These are phyloP conservation scores for Sphaerophoria taeniata DNA, from an alignment of 2,888 invertebrate species.

Conservation along the genomic window DNA sequence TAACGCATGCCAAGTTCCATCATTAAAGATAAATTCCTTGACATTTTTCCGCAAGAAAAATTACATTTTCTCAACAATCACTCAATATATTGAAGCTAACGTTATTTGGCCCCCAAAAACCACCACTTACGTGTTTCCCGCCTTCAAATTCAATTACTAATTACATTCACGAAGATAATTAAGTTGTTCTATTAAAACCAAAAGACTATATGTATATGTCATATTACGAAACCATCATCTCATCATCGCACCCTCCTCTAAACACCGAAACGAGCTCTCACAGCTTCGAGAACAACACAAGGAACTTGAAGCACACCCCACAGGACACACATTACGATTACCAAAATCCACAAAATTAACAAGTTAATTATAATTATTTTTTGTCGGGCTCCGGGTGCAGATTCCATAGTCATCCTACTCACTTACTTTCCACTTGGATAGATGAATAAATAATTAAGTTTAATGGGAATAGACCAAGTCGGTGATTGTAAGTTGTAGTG, in stretches of 20 bases:
- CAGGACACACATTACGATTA: conserved; percentile 47
- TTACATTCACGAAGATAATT: conserved; percentile 53
- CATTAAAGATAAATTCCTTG: conserved; percentile 46
- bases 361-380: conserved; percentile 55
- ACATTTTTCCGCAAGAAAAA: conserved; percentile 14
- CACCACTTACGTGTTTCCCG: conserved; percentile 8
- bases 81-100: conserved; percentile 19
- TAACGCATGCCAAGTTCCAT: too few species aligned
- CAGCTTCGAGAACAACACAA: too few species aligned
- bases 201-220: conserved; percentile 24
- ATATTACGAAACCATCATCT: conserved; percentile 15
- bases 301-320: background rate
- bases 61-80: conserved; percentile 9
- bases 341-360: conserved; percentile 58
- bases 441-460: conserved; percentile 67
- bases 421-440: conserved; percentile 58
- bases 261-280: background rate
- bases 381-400: conserved; percentile 25
- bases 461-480: conserved; percentile 32
- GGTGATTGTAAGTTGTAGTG: conserved; percentile 42
- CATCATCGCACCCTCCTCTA: background rate
- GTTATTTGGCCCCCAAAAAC: conserved; percentile 31
- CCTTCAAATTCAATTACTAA: conserved; percentile 59
- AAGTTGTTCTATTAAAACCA: conserved; percentile 26
- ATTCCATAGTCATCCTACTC: background rate